Evolutionary conservation across 2,797 vertebrate species (phyloP), one percentile per base, ranked within the genome.

Genomic region (Sparus aurata): DNA sequence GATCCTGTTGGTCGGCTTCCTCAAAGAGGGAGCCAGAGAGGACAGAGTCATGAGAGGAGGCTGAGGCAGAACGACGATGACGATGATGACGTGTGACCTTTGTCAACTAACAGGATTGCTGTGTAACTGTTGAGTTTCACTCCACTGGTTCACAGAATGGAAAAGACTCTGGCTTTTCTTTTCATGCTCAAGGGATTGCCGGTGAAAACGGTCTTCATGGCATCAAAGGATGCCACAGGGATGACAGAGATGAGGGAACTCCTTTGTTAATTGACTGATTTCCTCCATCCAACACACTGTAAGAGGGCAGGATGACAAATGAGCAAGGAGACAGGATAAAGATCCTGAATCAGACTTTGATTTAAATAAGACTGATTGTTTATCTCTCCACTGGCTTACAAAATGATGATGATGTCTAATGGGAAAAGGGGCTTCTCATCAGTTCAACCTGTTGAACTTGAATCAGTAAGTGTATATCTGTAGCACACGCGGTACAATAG

Each of bases 51-150:
- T 1, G 90, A 91, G 53, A 84, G 73, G 50, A 87, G 90, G 87
- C 89, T 92, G 64, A 86, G 77, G 84, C 85, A 85, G 64, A 87
- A 90, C 23, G 85, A 90, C 30, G 90, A 91, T 2, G 85, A 93
- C 6, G 89, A 93, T 1, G 89, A 93, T 43, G 92, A 93, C 25
- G 88, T 94, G 86, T 94, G 93, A 95, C 76, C 69, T 74, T 73
- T 69, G 75, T 68, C 23, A 41, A 23, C 53, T 69, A 27, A 78
- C 70, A 85, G 66, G 79, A 67, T 64, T 68, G 64, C 55, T 15
- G 47, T 84, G 70, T 64, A 41, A 78, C 77, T 73, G 60, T 74
- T 58, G 71, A 18, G 54, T 85, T 76, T 85, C 70, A 69, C 60
- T 77, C 59, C 54, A 45, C 15, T 65, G 75, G 61, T 61, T 82